phyloP scores from a whole-genome alignment of 2,113 vertebrate species.

The Podocnemis expansa region DNA sequence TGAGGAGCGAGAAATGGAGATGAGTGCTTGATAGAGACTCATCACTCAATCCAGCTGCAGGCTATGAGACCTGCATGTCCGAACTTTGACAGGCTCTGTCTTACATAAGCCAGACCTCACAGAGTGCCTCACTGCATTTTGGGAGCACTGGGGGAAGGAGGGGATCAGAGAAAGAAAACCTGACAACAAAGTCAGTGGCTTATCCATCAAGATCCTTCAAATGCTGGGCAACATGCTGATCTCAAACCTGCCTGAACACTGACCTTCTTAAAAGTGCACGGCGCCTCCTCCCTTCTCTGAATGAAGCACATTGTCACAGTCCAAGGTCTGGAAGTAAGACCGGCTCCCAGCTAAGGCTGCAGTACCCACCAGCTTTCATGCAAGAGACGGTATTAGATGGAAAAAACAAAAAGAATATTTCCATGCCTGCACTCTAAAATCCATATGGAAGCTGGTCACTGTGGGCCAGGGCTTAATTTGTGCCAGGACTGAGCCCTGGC shows the following conservation, averaged over 20 bases:
- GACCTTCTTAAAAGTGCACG: slow-evolving; percentile 50
- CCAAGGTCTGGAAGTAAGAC: not conserved
- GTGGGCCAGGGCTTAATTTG: too few relatives aligned
- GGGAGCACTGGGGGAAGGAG: slow-evolving; percentile 1
- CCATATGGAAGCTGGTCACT: not conserved
- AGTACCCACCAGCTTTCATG: not conserved
- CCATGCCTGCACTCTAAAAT: not conserved
- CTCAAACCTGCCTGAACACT: slow-evolving; percentile 35
- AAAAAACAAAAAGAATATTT: not conserved
- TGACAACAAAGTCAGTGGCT: slow-evolving; percentile 60
- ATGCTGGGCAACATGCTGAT: slow-evolving; percentile 32
- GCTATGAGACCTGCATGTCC: slow-evolving; percentile 77
- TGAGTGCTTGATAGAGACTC: slow-evolving; percentile 70
- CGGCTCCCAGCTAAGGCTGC: not conserved
- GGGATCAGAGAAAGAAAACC: slow-evolving; percentile 52
- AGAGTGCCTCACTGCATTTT: slow-evolving; percentile 62
- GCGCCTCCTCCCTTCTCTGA: slow-evolving; percentile 31
- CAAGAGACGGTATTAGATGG: not conserved
- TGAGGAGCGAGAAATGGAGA: slow-evolving; percentile 65
- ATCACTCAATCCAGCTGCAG: slow-evolving; percentile 73
- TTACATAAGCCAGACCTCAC: slow-evolving; percentile 83
- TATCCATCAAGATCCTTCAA: slow-evolving; percentile 73
- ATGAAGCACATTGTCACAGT: not conserved
- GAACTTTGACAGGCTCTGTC: slow-evolving; percentile 74
- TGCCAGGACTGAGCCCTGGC: too few relatives aligned